Percentiles rank a stretch among this genome's conserved stretches.
Evolutionary conservation across 1,140 invertebrate genomes (phyloP).

Genomic region (Phymorhynchus buccinoides): DNA sequence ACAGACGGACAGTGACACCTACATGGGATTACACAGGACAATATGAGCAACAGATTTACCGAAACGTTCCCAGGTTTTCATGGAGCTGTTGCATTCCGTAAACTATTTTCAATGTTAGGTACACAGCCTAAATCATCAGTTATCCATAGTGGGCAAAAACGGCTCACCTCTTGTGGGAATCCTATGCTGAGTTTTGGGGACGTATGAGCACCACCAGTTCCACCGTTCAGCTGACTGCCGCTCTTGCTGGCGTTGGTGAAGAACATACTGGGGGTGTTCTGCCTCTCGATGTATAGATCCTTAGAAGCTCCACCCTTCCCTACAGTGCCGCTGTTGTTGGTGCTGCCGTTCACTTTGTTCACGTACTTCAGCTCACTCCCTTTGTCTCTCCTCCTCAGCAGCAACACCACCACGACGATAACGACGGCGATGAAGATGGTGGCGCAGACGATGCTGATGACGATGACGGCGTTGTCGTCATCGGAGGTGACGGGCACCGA

Average conservation of each 20-base stretch:
- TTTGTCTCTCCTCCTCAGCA: constrained; percentile 39
- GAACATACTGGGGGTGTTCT: constrained; percentile 27
- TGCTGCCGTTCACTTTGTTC: constrained; percentile 22
- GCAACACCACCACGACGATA: constrained; percentile 37
- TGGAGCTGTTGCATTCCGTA: no score
- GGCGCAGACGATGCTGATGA: constrained; percentile 41
- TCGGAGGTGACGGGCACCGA: constrained; percentile 13
- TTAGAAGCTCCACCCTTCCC: background rate
- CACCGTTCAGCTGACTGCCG: background rate
- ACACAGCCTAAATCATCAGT: no score
- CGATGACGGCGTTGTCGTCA: constrained; percentile 35
- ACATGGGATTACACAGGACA: no score
- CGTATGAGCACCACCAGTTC: no score
- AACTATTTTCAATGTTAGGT: no score
- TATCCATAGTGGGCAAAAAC: no score
- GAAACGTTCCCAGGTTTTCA: no score
- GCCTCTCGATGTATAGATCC: constrained; percentile 25
- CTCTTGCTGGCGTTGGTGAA: constrained; percentile 17
- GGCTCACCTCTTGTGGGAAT: constrained; percentile 24
- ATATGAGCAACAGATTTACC: no score
- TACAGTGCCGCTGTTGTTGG: background rate
- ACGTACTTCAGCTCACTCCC: constrained; percentile 37
- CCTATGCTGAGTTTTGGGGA: constrained; percentile 30
- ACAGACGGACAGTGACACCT: no score
- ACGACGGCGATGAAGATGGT: constrained; percentile 38